phyloP scores from a whole-genome alignment of 2,113 vertebrate species.

The Chroicocephalus ridibundus region DNA sequence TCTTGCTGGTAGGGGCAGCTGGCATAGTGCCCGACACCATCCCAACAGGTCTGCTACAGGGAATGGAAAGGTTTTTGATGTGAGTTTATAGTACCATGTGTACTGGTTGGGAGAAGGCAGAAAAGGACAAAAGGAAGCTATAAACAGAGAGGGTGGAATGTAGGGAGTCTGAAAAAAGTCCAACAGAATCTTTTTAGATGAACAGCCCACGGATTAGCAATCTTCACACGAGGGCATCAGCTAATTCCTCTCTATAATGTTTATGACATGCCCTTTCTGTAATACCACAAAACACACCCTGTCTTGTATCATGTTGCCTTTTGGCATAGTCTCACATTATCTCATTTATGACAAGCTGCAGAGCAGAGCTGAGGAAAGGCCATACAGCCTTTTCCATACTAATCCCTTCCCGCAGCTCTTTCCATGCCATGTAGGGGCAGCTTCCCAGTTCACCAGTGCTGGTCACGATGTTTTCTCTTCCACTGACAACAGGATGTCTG shows the following conservation, averaged over 20 bases:
- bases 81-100: neutral
- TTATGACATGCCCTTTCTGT: neutral
- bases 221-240: neutral
- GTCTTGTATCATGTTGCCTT: neutral
- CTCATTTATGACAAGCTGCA: neutral
- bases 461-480: neutral
- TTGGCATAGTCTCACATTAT: constrained; percentile 10
- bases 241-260: neutral
- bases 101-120: neutral
- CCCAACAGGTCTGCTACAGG: neutral
- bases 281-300: neutral
- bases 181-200: neutral
- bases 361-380: neutral
- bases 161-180: neutral
- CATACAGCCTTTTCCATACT: neutral
- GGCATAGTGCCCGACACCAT: neutral
- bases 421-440: constrained; percentile 37
- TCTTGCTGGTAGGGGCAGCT: neutral
- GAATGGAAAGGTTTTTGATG: neutral
- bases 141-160: neutral
- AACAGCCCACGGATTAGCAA: neutral
- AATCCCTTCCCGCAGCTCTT: neutral
- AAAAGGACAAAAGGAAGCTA: neutral
- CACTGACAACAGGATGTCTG: neutral
- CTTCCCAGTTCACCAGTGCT: neutral